Evolutionary conservation across 2,888 invertebrate species (phyloP), one percentile per base, ranked within the genome.

Genomic region (Drosophila prostipennis): DNA sequence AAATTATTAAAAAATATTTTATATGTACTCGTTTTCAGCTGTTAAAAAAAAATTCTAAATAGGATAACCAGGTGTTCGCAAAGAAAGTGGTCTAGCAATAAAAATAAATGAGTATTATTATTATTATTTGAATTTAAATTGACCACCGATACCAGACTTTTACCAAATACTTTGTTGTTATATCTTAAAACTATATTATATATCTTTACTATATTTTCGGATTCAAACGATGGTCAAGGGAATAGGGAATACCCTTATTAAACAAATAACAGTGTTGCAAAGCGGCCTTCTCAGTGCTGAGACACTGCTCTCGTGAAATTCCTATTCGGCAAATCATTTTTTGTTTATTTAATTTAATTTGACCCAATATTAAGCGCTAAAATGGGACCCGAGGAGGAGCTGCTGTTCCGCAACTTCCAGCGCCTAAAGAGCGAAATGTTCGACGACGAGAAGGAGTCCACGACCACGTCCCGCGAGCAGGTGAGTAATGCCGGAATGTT

Each of bases 401-500:
- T 81, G 10, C 58, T 85, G 34, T 89, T 92, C 74, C 90, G 92
- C 10, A 87, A 91, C 72, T 91, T 89, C 64, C 59, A 74, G 46
- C 61, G 76, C 37, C 64, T 92, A 0, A 91, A 91, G 65, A 75
- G 58, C 43, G 92, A 93, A 79, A 92, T 91, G 74, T 94, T 93
- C 85, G 92, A 95, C 82, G 93, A 94, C 79, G 95, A 96, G 90
- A 93, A 93, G 70, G 86, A 93, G 54, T 91, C 93, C 60, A 94
- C 95, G 36, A 86, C 90, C 45, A 94, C 94, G 37, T 94, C 94
- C 29, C 86, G 92, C 43, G 94, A 94, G 82, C 95, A 95, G 93
- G 95, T 94, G 91, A 85, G 79, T 80, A 68, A 70, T 65, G 49
- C 37, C 37, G 2, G n/a, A 16, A 39, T 19, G 11, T 14, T 8